Conservation (phyloP, 1,140 invertebrate genomes). For the Drosophila nikananu region DNA sequence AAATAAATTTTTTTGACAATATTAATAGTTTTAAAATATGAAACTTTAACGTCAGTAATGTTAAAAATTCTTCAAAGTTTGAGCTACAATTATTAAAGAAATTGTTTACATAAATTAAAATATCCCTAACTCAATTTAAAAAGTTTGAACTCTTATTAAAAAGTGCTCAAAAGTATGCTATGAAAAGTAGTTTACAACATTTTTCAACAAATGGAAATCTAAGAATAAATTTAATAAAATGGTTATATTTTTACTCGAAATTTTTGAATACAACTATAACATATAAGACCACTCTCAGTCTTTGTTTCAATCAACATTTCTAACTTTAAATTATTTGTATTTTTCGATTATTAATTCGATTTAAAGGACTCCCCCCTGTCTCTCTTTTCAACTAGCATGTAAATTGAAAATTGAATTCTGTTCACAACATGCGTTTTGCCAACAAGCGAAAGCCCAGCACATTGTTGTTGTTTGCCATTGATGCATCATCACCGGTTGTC, state of each 20-base stretch:
- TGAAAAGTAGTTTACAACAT: too few species aligned
- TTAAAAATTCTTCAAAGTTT: too few species aligned
- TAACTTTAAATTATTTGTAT: neutral
- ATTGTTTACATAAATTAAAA: neutral
- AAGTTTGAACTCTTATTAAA: neutral
- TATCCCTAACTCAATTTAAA: neutral
- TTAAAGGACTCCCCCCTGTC: neutral
- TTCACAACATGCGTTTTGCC: slow-evolving; percentile 72
- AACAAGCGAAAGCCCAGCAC: slow-evolving; percentile 19
- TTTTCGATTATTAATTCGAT: neutral
- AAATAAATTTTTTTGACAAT: neutral
- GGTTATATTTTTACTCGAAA: too few species aligned
- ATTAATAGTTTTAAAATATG: too few species aligned
- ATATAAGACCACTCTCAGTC: too few species aligned
- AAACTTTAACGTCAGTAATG: too few species aligned
- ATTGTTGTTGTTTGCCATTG: slow-evolving; percentile 22
- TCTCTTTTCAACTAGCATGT: slow-evolving; percentile 37
- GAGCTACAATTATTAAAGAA: neutral
- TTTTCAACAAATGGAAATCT: too few species aligned
- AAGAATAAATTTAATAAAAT: too few species aligned
- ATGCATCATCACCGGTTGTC: neutral
- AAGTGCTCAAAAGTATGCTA: neutral
- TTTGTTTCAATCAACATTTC: too few species aligned
- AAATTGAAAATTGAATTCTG: slow-evolving; percentile 76
- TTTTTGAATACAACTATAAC: too few species aligned